Evolutionary conservation across 2,888 invertebrate species (phyloP), one percentile per base, ranked within the genome.

Genomic region (Flexamia atlantica): DNA sequence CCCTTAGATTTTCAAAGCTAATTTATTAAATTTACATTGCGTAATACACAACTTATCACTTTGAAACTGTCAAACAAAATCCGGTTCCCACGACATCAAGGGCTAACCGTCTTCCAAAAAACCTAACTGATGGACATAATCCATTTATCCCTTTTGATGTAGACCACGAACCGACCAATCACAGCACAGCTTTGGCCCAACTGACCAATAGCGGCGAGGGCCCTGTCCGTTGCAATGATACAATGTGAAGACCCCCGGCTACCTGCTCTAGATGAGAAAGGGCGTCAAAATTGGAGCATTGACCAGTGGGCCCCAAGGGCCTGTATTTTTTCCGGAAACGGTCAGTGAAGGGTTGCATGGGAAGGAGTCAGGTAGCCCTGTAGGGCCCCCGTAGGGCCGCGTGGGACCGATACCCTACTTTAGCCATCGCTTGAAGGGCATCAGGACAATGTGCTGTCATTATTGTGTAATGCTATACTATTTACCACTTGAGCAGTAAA

Each of bases 311-410:
- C 79, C 50, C 46, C 7, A 40, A 30, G 25, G 72, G 68, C 28
- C 30, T 30, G 42, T 57, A 76, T 79, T 79, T 79, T 79, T 79
- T 79, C 79, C 79, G 79, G 79, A 79, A 79, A 79, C 50, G 79
- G 79, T 57, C 79, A 79, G 57, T 14, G 50, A 57, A 79, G 79
- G 79, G 79, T 42, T 76, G 74, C 64, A 5, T 30, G 64, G 64
- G 64, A 64, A 53, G 53, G 46, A 46, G 53, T n/a, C 64, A 64
- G 64, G 64, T 64, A 64, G 64, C 2, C 20, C 53, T 53, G 20
- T 23, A 57, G 57, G 53, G 53, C 17, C 17, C n/a, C 10, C 14
- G 60, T 60, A 17, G 70, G 42, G 17, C 32, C 32, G 20, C 70
- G 72, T 40, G 72, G 72, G 72, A 72, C n/a, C 70, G 28, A 9